Base-by-base conservation (phyloP, 1,140 invertebrate genomes). In the Drosophila subobscura region DNA sequence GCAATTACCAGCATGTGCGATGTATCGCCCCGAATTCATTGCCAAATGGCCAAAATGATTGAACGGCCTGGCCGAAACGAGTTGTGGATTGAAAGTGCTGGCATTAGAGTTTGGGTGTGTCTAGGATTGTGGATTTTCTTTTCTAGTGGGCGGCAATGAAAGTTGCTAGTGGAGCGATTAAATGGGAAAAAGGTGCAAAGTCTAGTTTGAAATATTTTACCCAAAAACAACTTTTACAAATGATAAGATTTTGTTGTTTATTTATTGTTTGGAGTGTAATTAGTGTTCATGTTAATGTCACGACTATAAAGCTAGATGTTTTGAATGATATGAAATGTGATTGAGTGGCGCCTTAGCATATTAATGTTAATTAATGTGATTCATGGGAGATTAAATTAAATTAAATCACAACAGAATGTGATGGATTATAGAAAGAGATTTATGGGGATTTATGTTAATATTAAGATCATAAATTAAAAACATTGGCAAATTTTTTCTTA, bases 1-100 rank as follows among this genome's bases (percentile, higher is more conserved):
- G 67, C 81, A 86, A 74, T 73, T 74, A 65, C 57, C 57, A 72
- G 61, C 61, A 63, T 79, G 63, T 56, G 64, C 45, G 53, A 54
- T 57, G 53, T 49, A 57, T 37, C 54, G 27, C 61, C 59, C 33
- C 33, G 33, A 37, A 37, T 37, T 37, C 33, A 37, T 10, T 37
- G 25, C 33, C 10, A 64, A 73, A 53, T 59, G 54, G 70, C 53
- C 50, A 37, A 37, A 37, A 33, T 74, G 70, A 74, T 74, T 74
- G 60, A 73, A 57, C 29, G 47, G 40, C 20, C 23, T n/a, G 47
- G 40, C 20, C 23, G 23, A 64, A 73, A 73, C 71, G 51, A 73
- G 71, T 64, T 64, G 40, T 23, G 8, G 52, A 57, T 55, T 47
- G 65, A 68, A 68, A 67, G 65, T 66, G 60, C 14, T 63, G 3